A percentile compares a stretch with the other conserved stretches of the same genome.
Evolutionary conservation across 2,888 invertebrate genomes (phyloP).

Genomic region (Meloe dianella): DNA sequence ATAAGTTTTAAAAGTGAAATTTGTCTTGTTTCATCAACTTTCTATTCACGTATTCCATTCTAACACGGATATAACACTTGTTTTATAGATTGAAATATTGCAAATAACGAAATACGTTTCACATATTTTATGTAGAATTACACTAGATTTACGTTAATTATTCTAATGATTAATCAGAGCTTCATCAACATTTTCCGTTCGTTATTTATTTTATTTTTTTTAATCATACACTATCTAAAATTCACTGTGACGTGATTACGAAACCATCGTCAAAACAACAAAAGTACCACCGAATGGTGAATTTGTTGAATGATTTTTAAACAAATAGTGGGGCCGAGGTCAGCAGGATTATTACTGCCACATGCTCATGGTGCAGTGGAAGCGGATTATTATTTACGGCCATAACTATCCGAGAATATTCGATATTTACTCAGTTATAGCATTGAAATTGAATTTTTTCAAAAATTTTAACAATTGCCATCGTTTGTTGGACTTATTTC

Average conservation of each 20-base stretch:
- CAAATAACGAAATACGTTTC: background rate
- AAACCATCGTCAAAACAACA: background rate
- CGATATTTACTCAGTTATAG: too few relatives aligned
- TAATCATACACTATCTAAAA: background rate
- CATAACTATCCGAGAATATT: too few relatives aligned
- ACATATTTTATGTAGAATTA: background rate
- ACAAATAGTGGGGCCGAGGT: conserved; percentile 4
- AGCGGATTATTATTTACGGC: too few relatives aligned
- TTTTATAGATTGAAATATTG: background rate
- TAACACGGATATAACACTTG: background rate
- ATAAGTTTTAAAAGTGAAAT: conserved; percentile 3
- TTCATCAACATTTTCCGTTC: too few relatives aligned
- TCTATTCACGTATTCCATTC: background rate
- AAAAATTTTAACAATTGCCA: too few relatives aligned
- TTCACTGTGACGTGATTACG: background rate
- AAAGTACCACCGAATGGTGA: background rate
- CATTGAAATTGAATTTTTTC: too few relatives aligned
- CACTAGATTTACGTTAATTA: background rate
- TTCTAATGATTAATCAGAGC: too few relatives aligned
- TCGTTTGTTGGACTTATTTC: too few relatives aligned
- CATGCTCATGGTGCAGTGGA: too few relatives aligned
- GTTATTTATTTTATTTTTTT: too few relatives aligned
- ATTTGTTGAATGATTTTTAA: background rate
- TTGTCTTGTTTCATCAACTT: background rate
- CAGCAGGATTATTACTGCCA: background rate